These are phyloP conservation scores for Agriotes lineatus DNA, from an alignment of 2,888 invertebrate species.

Conservation along the genomic window DNA sequence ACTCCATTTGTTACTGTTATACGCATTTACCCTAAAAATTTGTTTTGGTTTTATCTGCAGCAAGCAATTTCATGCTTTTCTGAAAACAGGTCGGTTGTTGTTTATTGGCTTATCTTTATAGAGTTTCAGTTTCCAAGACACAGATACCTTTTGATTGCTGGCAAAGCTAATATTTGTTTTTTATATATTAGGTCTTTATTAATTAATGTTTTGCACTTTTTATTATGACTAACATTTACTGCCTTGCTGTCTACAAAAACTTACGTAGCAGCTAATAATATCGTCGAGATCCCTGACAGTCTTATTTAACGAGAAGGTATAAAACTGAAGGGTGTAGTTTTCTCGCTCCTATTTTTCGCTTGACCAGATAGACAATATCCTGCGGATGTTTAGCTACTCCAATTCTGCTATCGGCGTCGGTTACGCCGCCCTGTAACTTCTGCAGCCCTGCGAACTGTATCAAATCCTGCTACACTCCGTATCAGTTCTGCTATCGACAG, in stretches of 20 bases:
- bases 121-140: no score
- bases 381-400: slow-evolving; percentile 40
- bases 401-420: slow-evolving; percentile 33
- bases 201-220: no score
- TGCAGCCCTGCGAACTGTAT: slow-evolving; percentile 25
- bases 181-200: no score
- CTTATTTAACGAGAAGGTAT: slow-evolving; percentile 13
- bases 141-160: no score
- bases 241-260: background rate
- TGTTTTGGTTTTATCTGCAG: no score
- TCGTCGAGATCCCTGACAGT: background rate
- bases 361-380: slow-evolving; percentile 41
- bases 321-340: slow-evolving; percentile 24
- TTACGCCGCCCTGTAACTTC: slow-evolving; percentile 17
- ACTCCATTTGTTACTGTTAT: no score
- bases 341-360: slow-evolving; percentile 37
- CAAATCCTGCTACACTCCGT: slow-evolving; percentile 21
- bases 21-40: no score
- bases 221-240: no score
- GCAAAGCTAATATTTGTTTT: no score
- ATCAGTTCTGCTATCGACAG: slow-evolving; percentile 39
- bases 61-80: no score
- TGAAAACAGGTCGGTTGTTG: no score
- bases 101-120: no score
- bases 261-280: background rate